Percentiles rank a stretch among this genome's conserved stretches.
phyloP scores from a whole-genome alignment of 2,888 invertebrate genomes.

The Romanomermis culicivorax region DNA sequence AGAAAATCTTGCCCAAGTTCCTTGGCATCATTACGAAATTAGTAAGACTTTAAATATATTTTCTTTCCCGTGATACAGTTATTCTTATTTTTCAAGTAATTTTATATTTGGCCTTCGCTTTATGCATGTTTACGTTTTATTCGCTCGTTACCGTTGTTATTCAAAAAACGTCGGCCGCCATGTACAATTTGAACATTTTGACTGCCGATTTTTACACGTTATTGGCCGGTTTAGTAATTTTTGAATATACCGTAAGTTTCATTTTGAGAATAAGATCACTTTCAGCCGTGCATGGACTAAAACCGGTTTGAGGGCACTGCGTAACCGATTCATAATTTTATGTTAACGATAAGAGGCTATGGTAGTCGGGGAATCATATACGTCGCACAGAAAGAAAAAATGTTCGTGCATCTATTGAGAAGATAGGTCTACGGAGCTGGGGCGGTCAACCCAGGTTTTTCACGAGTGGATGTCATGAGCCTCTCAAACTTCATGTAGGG shows the following conservation, averaged over 20 bases:
- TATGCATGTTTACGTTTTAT: constrained; percentile 52
- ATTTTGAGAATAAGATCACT: no score
- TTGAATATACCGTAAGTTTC: constrained; percentile 52
- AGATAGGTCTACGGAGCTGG: no score
- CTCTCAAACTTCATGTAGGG: no score
- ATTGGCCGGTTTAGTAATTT: constrained; percentile 53
- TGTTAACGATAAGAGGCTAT: no score
- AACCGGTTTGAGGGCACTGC: no score
- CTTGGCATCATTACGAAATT: constrained; percentile 41
- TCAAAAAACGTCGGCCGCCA: constrained; percentile 54
- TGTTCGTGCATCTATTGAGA: no score
- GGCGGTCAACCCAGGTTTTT: no score
- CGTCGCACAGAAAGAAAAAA: no score
- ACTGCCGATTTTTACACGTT: constrained; percentile 66
- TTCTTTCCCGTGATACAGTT: not conserved
- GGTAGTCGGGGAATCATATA: no score
- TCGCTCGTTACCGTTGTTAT: constrained; percentile 52
- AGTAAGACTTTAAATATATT: constrained; percentile 15
- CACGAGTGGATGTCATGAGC: no score
- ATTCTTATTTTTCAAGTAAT: not conserved
- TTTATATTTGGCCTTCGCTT: constrained; percentile 37
- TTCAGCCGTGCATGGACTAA: no score
- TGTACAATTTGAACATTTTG: constrained; percentile 55
- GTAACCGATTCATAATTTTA: no score
- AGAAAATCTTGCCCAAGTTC: constrained; percentile 43